Conservation (phyloP, 1,140 invertebrate genomes). For the Globodera ellingtonae region DNA sequence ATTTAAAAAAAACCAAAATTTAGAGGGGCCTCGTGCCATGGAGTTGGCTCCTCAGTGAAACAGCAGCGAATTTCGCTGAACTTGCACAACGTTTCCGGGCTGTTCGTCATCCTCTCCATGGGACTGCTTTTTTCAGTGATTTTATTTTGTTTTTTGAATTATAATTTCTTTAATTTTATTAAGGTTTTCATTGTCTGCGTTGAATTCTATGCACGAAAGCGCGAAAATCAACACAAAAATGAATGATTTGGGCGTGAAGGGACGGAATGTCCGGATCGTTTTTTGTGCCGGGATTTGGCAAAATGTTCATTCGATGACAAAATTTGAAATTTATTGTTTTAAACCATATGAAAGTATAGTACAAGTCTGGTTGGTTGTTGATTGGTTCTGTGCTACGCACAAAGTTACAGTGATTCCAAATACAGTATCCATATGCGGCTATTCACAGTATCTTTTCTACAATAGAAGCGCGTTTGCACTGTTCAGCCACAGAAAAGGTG, state of each 20-base stretch:
- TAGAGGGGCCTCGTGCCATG: slow-evolving; percentile 61
- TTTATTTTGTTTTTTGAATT: neutral
- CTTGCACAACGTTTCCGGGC: slow-evolving; percentile 62
- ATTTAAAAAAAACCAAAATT: slow-evolving; percentile 22
- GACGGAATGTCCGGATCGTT: too few relatives aligned
- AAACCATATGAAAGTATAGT: too few relatives aligned
- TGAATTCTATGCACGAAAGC: slow-evolving; percentile 38
- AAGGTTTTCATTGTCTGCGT: slow-evolving; percentile 33
- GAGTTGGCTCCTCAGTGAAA: slow-evolving; percentile 62
- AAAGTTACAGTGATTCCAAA: too few relatives aligned
- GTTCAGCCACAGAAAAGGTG: neutral
- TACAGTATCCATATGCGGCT: too few relatives aligned
- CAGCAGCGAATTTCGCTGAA: slow-evolving; percentile 62
- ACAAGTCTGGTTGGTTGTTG: too few relatives aligned
- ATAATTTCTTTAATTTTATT: neutral
- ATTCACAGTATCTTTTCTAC: too few relatives aligned
- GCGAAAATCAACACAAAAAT: slow-evolving; percentile 6
- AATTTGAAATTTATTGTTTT: too few relatives aligned
- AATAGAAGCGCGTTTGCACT: too few relatives aligned
- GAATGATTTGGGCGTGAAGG: neutral
- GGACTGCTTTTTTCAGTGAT: slow-evolving; percentile 51
- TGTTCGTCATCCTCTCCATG: slow-evolving; percentile 60
- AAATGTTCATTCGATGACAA: too few relatives aligned
- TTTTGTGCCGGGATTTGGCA: too few relatives aligned
- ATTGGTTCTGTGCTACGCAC: too few relatives aligned